Evolutionary conservation across 2,797 vertebrate species (phyloP), one percentile per base, ranked within the genome.

Genomic region (Alcedo quadribrachys): DNA sequence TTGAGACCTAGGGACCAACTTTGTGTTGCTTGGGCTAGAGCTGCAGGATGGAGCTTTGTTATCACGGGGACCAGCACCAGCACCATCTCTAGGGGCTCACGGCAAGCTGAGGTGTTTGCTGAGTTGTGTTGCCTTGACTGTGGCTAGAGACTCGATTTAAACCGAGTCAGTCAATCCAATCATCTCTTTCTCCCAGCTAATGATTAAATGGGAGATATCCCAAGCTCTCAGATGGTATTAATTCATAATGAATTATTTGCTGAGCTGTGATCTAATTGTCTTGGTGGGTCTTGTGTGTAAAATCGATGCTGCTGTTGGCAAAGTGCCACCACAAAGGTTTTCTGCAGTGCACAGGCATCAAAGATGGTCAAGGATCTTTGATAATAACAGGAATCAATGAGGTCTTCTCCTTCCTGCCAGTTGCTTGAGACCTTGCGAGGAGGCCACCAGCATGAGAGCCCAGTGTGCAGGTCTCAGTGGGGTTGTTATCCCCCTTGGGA

Each of bases 221-320:
- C 48, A 15, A 57, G 20, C 86, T 87, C 88, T 76, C 85, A 45
- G 14, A 55, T 21, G 63, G 51, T 84, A 84, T 88, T 65, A 79
- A 91, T 81, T 53, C 37, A 13, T 35, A 24, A 80, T 87, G 77
- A 94, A 86, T 94, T 81, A 55, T 73, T 91, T 81, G 48, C 53
- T 16, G 66, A 21, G 77, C 92, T 77, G 66, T 45, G 84, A 86
- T 95, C 74, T 89, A 61, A n/a, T 87, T 84, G 57, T 79, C 80
- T 83, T 89, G 42, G 6, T 81, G 74, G 51, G 12, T 35, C 75
- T 80, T 48, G n/a, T 11, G 69, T 14, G 35, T 40, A 62, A 87
- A 88, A 81, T 45, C 24, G 3, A 69, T 85, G 81, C 65, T 58
- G 74, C 61, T 66, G 77, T 55, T 95, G 92, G 81, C 81, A 67